Evolutionary conservation across 2,113 vertebrate species (phyloP).

Genomic region (Halcyon senegalensis): DNA sequence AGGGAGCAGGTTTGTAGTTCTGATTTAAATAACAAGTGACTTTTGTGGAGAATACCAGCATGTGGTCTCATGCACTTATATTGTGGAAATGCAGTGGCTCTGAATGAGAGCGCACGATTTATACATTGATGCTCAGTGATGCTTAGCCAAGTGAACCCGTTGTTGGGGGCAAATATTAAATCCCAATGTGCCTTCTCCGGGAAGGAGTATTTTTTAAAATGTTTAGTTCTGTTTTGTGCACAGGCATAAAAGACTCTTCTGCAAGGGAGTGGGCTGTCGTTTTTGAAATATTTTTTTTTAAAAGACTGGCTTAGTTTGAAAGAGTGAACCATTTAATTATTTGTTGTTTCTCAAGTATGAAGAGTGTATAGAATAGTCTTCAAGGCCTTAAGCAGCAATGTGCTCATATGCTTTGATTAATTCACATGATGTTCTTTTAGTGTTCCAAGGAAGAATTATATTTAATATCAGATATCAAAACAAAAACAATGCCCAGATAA

Average conservation of each 20-base stretch:
- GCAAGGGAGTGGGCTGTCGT: neutral
- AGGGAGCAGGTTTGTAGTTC: slow-evolving; percentile 68
- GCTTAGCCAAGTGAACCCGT: slow-evolving; percentile 59
- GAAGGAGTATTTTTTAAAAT: slow-evolving; percentile 32
- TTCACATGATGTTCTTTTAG: neutral
- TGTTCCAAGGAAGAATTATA: neutral
- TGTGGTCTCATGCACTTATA: slow-evolving; percentile 58
- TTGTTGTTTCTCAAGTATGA: slow-evolving; percentile 27
- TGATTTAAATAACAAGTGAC: slow-evolving; percentile 77
- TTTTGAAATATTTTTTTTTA: neutral
- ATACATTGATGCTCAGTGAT: slow-evolving; percentile 64
- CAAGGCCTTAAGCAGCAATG: slow-evolving; percentile 1
- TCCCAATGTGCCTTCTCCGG: neutral
- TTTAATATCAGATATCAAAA: slow-evolving; percentile 1
- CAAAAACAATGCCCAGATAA: neutral
- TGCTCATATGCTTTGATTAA: neutral
- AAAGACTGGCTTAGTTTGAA: slow-evolving; percentile 15
- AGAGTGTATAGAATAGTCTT: neutral
- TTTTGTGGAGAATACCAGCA: slow-evolving; percentile 67
- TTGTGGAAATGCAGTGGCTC: slow-evolving; percentile 63
- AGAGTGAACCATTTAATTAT: slow-evolving; percentile 9
- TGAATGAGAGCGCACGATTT: slow-evolving; percentile 49
- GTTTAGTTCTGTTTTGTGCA: slow-evolving; percentile 16
- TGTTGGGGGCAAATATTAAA: slow-evolving; percentile 63
- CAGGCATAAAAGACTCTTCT: neutral